These are phyloP conservation scores for Symphodus melops DNA, from an alignment of 2,113 vertebrate species.

Conservation along the genomic window DNA sequence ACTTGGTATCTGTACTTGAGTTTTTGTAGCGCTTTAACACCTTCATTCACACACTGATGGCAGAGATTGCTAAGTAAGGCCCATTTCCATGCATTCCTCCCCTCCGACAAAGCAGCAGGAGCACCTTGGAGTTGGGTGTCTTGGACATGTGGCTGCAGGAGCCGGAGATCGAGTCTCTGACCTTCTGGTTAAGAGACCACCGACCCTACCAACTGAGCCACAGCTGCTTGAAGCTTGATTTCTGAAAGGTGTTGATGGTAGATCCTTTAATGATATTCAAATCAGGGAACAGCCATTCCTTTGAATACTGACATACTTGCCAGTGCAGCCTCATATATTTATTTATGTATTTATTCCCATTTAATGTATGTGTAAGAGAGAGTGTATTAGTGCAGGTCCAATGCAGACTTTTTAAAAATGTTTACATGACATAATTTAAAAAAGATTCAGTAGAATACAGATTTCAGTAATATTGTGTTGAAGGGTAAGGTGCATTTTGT, in stretches of 20 bases:
- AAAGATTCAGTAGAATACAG: not conserved
- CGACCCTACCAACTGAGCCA: too few species aligned
- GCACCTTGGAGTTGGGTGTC: too few species aligned
- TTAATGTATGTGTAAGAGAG: not conserved
- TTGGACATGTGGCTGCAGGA: too few species aligned
- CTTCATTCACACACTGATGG: too few species aligned
- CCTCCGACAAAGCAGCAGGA: too few species aligned
- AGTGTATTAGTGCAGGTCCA: not conserved
- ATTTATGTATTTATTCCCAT: conserved; percentile 78
- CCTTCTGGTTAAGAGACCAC: too few species aligned
- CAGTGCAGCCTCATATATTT: conserved; percentile 39
- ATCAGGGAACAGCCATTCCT: conserved; percentile 47
- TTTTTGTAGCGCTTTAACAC: too few species aligned
- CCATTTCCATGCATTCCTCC: too few species aligned
- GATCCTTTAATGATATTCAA: conserved; percentile 8
- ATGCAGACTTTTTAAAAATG: not conserved
- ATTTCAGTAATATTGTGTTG: too few species aligned
- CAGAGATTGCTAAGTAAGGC: too few species aligned
- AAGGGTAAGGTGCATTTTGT: not conserved
- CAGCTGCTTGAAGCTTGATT: not conserved
- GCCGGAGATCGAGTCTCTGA: too few species aligned
- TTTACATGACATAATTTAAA: not conserved
- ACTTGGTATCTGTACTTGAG: not conserved
- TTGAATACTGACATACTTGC: conserved; percentile 32
- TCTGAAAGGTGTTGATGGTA: not conserved